Evolutionary conservation across 2,888 invertebrate genomes (phyloP), one percentile per base, ranked within the genome.

Genomic region (Ischnus inquisitorius): DNA sequence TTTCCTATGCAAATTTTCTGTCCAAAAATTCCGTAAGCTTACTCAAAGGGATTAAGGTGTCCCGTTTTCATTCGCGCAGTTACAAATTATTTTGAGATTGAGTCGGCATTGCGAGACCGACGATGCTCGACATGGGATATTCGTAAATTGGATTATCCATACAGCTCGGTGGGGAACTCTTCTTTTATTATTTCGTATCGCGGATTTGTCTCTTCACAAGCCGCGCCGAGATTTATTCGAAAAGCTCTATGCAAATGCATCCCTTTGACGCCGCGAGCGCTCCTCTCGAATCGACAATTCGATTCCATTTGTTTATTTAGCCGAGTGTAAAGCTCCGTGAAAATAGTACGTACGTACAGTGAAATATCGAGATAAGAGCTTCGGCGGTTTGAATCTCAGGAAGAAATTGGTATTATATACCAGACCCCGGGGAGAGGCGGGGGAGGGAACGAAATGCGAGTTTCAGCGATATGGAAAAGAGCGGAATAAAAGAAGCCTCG

Each of bases 321-420:
- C 75, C 71, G 71, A 83, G 75, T 71, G 79, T 79, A 71, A 71
- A 83, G 74, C 74, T 34, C 51, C 16, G 34, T n/a, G 51, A 41
- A 68, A 77, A 74, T 51, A 57, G 57, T 67, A 51, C 65, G 43
- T 25, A 28, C 39, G 69, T 19, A 19, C 34, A 22, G 54, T 65
- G 69, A 83, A 75, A 83, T 83, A 79, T 79, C 75, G 79, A 76
- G 75, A 79, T 76, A 71, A 64, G 78, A 75, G 65, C 19, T 19
- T 51, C 54, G 43, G 75, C 43, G 64, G 60, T 65, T 51, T 57
- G 60, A 39, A 71, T 46, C 69, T 5, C 16, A 64, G 54, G 69
- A 22, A 65, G 48, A 83, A 83, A 83, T 83, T 83, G 71, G 65
- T 71, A 71, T 79, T 79, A 76, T 71, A 79, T 71, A 48, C 79